These are phyloP conservation scores for Aphelinus certus DNA, from an alignment of 1,140 invertebrate genomes.

Conservation along the genomic window DNA sequence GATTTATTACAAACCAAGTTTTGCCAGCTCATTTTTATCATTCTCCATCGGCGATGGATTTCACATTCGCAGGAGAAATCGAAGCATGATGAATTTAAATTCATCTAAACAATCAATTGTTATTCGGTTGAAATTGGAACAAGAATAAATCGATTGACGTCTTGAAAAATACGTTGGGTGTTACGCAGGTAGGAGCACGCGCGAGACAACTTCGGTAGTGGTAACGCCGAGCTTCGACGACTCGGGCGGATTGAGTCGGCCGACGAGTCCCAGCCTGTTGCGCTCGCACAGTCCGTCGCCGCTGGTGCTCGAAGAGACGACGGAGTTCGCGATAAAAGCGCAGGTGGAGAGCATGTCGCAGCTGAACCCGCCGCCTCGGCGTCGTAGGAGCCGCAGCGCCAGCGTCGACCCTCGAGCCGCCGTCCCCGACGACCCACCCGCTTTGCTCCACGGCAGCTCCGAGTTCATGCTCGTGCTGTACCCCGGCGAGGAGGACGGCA, in stretches of 20 bases:
- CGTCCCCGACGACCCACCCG: slow-evolving; percentile 49
- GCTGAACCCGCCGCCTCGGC: slow-evolving; percentile 1
- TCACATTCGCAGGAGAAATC: no score
- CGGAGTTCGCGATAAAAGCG: slow-evolving; percentile 36
- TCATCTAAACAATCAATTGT: no score
- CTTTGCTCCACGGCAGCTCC: slow-evolving; percentile 69
- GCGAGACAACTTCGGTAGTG: slow-evolving; percentile 1
- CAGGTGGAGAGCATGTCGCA: not conserved
- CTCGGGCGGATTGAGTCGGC: slow-evolving; percentile 27
- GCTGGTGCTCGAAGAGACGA: slow-evolving; percentile 34
- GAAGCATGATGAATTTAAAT: no score
- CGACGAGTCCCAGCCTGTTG: not conserved
- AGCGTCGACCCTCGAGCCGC: not conserved
- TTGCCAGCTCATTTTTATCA: no score
- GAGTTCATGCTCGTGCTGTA: slow-evolving; percentile 85
- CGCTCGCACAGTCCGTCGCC: slow-evolving; percentile 46
- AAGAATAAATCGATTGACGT: no score
- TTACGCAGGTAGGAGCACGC: slow-evolving; percentile 4
- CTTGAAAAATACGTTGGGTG: no score
- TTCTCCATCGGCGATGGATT: no score
- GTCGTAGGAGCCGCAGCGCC: slow-evolving; percentile 15
- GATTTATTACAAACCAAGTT: no score
- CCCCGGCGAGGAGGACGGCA: slow-evolving; percentile 69
- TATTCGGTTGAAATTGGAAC: no score
- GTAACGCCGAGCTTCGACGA: slow-evolving; percentile 37